These are phyloP conservation scores for Epizoanthus stellaris DNA, from an alignment of 92 coral and sea anemone species.

Conservation along the genomic window DNA sequence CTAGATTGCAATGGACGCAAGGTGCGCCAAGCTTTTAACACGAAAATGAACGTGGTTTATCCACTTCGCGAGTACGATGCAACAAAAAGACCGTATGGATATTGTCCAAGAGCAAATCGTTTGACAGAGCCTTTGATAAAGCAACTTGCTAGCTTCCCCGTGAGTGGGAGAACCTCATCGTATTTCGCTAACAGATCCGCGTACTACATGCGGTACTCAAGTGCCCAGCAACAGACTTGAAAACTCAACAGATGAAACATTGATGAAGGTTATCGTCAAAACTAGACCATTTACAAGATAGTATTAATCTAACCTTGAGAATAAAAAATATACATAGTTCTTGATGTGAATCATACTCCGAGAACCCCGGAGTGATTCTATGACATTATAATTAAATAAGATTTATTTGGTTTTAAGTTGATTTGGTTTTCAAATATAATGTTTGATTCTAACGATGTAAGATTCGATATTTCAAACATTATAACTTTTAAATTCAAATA, in stretches of 20 bases:
- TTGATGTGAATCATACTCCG: not conserved
- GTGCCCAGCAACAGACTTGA: not conserved
- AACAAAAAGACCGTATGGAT: constrained; percentile 77
- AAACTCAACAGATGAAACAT: not conserved
- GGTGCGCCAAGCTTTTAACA: constrained; percentile 58
- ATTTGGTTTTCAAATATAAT: no score
- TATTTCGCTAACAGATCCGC: not conserved
- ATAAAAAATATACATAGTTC: not conserved
- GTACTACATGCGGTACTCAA: no score
- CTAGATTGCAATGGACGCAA: constrained; percentile 73
- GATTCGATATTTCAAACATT: not conserved
- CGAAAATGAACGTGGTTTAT: constrained; percentile 57
- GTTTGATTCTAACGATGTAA: no score
- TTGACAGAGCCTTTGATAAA: constrained; percentile 76
- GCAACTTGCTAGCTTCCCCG: not conserved
- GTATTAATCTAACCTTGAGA: not conserved
- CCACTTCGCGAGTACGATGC: constrained; percentile 72
- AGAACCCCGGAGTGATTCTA: not conserved
- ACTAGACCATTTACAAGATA: constrained; percentile 18
- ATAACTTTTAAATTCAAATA: no score
- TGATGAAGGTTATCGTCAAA: not conserved
- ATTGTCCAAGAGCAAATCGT: constrained; percentile 76
- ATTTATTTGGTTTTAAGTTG: not conserved
- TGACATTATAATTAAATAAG: not conserved
- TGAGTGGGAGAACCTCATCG: constrained; percentile 10